Conservation (phyloP, 37 sponge, comb jelly and placozoan genomes). For the Halichondria panicea region DNA sequence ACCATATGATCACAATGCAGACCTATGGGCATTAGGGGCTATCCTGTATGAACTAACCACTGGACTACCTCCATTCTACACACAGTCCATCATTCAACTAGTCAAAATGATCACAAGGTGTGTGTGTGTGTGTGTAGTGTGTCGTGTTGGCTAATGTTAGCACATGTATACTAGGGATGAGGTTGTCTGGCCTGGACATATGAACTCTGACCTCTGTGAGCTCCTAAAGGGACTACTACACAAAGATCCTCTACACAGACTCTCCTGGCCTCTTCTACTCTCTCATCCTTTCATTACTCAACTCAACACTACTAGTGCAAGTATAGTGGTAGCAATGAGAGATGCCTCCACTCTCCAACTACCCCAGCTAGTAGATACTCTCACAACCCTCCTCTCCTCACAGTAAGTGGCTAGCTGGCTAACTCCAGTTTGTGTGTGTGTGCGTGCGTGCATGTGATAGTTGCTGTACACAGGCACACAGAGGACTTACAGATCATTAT, state of each 20-base stretch:
- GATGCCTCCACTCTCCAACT: too few relatives aligned
- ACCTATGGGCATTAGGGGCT: constrained; percentile 93
- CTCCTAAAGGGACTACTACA: constrained; percentile 82
- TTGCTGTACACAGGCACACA: too few relatives aligned
- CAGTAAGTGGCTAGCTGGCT: too few relatives aligned
- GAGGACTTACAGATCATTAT: too few relatives aligned
- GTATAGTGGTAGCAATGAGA: too few relatives aligned
- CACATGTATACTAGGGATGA: constrained; percentile 53
- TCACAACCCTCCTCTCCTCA: too few relatives aligned
- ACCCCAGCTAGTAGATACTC: too few relatives aligned
- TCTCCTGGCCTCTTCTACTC: constrained; percentile 93
- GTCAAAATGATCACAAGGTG: constrained; percentile 52
- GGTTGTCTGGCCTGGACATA: constrained; percentile 74
- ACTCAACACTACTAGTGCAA: too few relatives aligned
- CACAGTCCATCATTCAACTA: constrained; percentile 85
- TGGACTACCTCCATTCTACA: constrained; percentile 92
- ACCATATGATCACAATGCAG: constrained; percentile 93
- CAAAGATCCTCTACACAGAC: constrained; percentile 78
- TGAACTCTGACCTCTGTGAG: constrained; percentile 63
- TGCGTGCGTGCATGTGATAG: too few relatives aligned
- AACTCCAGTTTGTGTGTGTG: too few relatives aligned
- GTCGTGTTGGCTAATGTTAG: neutral
- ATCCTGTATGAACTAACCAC: constrained; percentile 90
- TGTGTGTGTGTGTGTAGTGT: neutral
- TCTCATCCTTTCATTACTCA: constrained; percentile 85